A percentile compares a stretch with the other conserved stretches of the same genome.
Evolutionary conservation across 1,140 invertebrate species (phyloP).

Genomic region (Arion vulgaris): DNA sequence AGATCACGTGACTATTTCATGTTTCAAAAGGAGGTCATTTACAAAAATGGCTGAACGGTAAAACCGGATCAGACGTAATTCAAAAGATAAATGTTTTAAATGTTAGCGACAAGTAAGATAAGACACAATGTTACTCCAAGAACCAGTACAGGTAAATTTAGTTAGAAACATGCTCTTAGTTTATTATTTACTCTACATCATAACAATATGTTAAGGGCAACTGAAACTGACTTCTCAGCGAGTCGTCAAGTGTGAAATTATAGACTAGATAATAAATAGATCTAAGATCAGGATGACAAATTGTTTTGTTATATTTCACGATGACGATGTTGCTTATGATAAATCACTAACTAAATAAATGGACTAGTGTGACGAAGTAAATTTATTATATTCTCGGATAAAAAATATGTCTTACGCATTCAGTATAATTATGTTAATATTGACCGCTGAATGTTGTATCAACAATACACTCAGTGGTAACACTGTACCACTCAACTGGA

Average conservation of each 20-base stretch:
- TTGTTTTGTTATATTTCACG: not conserved
- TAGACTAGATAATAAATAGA: not conserved
- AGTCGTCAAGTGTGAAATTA: not conserved
- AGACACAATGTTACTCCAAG: constrained; percentile 51
- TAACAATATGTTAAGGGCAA: no score
- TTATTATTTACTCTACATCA: not conserved
- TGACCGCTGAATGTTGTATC: no score
- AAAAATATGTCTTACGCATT: no score
- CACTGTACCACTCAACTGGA: no score
- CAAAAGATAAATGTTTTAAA: not conserved
- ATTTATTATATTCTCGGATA: no score
- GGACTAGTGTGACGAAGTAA: no score
- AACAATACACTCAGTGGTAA: no score
- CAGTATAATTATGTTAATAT: no score
- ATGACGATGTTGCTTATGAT: not conserved
- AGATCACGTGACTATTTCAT: constrained; percentile 12
- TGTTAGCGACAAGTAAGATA: constrained; percentile 2
- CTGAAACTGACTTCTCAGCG: not conserved
- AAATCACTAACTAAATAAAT: no score
- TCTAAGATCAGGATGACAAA: not conserved
- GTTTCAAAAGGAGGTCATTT: constrained; percentile 23
- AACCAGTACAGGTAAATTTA: constrained; percentile 53
- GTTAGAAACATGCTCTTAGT: not conserved
- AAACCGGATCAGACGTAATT: constrained; percentile 9
- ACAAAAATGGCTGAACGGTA: constrained; percentile 33